Conservation (phyloP, 2,113 vertebrate species). For the Odobenus rosmarus region DNA sequence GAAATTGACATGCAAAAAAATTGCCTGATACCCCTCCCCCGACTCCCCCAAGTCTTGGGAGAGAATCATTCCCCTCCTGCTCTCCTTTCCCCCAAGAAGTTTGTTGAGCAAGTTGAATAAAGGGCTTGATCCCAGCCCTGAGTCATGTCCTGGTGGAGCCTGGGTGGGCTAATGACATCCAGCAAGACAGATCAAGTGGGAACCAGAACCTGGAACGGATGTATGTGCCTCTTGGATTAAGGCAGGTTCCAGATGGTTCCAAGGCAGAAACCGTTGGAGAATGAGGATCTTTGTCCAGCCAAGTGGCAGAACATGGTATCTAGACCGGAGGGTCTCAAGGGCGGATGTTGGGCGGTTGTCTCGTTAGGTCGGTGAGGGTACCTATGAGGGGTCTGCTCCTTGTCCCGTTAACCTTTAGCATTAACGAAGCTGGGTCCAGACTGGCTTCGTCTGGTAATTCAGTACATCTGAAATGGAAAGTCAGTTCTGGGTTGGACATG, state of each 20-base stretch:
- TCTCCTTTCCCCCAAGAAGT: neutral
- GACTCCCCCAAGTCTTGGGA: neutral
- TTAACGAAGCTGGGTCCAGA: neutral
- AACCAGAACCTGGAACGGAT: neutral
- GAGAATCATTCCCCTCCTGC: neutral
- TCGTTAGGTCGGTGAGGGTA: neutral
- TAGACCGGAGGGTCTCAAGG: neutral
- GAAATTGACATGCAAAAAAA: neutral
- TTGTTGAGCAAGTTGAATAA: neutral
- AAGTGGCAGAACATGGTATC: neutral
- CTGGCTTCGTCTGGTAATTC: neutral
- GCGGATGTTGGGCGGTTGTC: neutral
- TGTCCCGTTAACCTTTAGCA: neutral
- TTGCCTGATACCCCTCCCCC: neutral
- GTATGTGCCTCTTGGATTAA: neutral
- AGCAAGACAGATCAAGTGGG: neutral
- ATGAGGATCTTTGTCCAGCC: neutral
- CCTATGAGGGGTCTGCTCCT: neutral
- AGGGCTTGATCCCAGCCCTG: fast-evolving
- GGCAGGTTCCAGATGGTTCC: neutral
- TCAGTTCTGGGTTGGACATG: no score
- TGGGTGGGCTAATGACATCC: no score
- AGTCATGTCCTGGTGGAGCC: neutral
- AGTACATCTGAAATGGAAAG: neutral
- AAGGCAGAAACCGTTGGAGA: neutral